A percentile compares a stretch with the other conserved stretches of the same genome.
phyloP scores from a whole-genome alignment of 2,113 vertebrate species.

The Micromys minutus region DNA sequence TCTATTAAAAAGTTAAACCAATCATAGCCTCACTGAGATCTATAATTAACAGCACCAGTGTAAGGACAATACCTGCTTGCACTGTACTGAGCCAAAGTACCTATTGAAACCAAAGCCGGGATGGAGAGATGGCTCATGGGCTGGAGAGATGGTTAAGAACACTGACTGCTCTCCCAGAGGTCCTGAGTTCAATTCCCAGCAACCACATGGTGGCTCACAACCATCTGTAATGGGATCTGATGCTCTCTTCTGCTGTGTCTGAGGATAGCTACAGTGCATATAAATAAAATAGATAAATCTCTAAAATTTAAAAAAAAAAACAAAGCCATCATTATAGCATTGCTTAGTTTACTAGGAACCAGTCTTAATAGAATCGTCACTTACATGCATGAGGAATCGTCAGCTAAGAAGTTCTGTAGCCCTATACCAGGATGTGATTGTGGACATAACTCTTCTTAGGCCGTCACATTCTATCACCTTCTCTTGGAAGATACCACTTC shows the following conservation, averaged over 20 bases:
- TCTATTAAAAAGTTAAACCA: not conserved
- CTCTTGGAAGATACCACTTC: not conserved
- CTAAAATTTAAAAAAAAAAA: too few species aligned
- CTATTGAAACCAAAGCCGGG: not conserved
- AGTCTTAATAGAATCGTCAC: not conserved
- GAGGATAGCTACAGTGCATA: too few species aligned
- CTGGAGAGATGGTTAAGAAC: too few species aligned
- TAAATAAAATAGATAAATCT: too few species aligned
- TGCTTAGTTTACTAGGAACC: not conserved
- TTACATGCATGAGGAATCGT: not conserved
- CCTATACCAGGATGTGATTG: not conserved
- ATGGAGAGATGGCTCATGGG: too few species aligned
- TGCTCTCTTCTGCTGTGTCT: too few species aligned
- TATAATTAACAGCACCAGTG: not conserved
- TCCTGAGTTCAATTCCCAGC: too few species aligned
- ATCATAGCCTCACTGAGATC: not conserved
- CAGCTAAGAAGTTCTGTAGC: not conserved
- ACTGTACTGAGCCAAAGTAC: not conserved
- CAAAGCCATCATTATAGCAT: not conserved
- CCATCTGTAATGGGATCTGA: too few species aligned
- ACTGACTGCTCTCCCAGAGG: too few species aligned
- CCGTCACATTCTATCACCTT: not conserved
- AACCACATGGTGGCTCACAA: too few species aligned
- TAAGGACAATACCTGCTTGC: not conserved
- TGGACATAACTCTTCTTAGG: not conserved